Conservation (phyloP, 2,797 vertebrate species). For the Galago senegalensis region DNA sequence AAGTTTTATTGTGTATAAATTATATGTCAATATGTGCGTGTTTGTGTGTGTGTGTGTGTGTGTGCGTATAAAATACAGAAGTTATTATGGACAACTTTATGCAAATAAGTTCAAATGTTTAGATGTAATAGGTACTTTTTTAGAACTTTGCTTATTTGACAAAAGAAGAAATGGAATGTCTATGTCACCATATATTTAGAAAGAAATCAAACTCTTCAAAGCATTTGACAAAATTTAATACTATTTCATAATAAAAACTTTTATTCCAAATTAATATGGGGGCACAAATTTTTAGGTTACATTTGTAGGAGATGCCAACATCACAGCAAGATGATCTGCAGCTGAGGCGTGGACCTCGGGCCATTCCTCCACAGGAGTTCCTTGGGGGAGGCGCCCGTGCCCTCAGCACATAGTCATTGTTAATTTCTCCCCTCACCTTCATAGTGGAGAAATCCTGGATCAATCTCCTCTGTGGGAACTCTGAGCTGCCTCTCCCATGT, state of each 20-base stretch:
- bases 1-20: neutral
- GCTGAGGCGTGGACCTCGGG: too few species aligned
- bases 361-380: too few species aligned
- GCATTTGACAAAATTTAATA: neutral
- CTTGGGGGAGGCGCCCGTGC: too few species aligned
- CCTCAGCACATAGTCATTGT: too few species aligned
- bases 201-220: conserved; percentile 8
- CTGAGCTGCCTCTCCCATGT: too few species aligned
- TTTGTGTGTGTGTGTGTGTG: neutral
- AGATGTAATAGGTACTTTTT: neutral
- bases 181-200: neutral
- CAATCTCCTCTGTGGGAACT: too few species aligned
- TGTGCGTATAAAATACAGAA: neutral
- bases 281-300: too few species aligned
- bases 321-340: too few species aligned
- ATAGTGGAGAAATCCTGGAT: too few species aligned
- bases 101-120: conserved; percentile 36
- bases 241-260: neutral
- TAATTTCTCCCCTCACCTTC: too few species aligned
- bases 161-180: neutral
- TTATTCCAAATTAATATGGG: too few species aligned
- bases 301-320: too few species aligned
- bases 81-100: neutral
- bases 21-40: neutral
- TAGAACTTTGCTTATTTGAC: neutral